Evolutionary conservation across 2,113 vertebrate genomes (phyloP).

Genomic region (Corvus moneduloides): DNA sequence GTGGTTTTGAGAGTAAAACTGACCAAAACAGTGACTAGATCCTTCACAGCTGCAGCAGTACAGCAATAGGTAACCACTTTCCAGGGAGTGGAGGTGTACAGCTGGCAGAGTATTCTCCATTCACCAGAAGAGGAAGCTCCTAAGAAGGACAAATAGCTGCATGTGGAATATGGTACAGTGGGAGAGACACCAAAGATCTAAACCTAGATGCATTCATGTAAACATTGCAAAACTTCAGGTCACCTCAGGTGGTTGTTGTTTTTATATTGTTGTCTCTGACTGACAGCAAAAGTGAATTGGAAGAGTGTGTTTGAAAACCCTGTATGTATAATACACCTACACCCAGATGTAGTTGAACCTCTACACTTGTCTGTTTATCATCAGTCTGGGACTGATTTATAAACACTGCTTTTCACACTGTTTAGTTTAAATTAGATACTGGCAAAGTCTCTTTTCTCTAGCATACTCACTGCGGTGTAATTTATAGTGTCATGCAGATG

Average conservation of each 20-base stretch:
- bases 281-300: neutral
- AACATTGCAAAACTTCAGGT: neutral
- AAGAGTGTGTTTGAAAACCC: neutral
- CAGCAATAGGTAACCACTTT: neutral
- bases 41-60: neutral
- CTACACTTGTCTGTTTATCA: neutral
- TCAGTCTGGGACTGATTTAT: neutral
- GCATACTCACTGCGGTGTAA: conserved; percentile 1
- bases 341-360: neutral
- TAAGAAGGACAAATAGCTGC: neutral
- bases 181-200: neutral
- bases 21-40: neutral
- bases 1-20: neutral
- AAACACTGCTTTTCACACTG: neutral
- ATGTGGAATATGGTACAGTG: neutral
- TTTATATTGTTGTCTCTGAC: neutral
- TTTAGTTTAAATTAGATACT: neutral
- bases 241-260: neutral
- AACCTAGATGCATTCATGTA: neutral
- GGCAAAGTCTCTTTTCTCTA: conserved; percentile 32
- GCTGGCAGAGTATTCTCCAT: neutral
- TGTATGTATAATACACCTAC: neutral
- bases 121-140: neutral
- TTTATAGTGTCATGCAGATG: conserved; percentile 67
- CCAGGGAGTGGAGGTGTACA: neutral